These are phyloP conservation scores for Tetragonula carbonaria DNA, from an alignment of 2,888 invertebrate species.

Conservation along the genomic window DNA sequence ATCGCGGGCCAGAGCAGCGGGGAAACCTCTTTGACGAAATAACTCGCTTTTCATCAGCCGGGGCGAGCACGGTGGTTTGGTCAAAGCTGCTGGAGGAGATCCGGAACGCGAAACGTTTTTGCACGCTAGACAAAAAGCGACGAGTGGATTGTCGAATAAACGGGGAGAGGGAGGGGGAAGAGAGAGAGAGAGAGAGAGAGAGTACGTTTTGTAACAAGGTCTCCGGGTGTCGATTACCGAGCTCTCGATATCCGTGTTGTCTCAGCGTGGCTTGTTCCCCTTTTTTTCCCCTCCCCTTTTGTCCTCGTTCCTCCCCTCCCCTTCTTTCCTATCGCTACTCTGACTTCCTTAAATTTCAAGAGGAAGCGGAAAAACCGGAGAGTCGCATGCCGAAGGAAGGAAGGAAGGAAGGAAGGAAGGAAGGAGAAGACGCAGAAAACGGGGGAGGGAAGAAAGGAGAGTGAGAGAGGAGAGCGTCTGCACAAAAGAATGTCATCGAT, in stretches of 20 bases:
- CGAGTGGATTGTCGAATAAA: slow-evolving; percentile 10
- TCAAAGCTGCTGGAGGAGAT: not conserved
- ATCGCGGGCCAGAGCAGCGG: no score
- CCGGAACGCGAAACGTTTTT: slow-evolving; percentile 23
- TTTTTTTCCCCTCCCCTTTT: no score
- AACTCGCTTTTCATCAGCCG: not conserved
- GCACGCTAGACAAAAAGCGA: slow-evolving; percentile 6
- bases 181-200: not conserved
- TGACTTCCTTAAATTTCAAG: slow-evolving; percentile 21
- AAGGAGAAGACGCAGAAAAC: not conserved
- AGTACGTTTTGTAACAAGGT: slow-evolving; percentile 15
- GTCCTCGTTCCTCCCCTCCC: slow-evolving; percentile 19
- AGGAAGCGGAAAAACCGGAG: not conserved
- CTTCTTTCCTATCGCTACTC: slow-evolving; percentile 25
- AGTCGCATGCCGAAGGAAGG: not conserved
- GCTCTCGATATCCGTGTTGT: slow-evolving; percentile 35
- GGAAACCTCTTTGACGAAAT: not conserved
- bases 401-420: no score
- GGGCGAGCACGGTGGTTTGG: not conserved
- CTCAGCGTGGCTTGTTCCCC: not conserved
- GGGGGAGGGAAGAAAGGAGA: slow-evolving; percentile 15
- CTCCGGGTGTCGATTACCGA: slow-evolving; percentile 26
- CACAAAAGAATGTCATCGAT: slow-evolving; percentile 69
- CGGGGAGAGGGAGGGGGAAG: not conserved
- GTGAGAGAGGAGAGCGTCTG: slow-evolving; percentile 38